phyloP scores from a whole-genome alignment of 2,797 vertebrate genomes.

The Paramormyrops hopkinsi region DNA sequence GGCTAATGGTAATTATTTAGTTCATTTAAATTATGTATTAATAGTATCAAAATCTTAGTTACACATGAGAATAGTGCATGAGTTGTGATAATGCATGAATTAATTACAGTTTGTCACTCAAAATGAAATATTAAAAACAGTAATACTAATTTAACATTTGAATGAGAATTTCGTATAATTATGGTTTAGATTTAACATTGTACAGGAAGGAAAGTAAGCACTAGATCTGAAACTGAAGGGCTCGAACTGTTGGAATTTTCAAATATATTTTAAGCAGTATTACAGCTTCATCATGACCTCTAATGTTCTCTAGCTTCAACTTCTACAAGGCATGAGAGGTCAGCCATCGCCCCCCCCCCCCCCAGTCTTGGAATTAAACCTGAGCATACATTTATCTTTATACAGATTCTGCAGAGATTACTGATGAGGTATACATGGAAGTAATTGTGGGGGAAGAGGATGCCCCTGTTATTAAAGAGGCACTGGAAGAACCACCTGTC shows the following conservation, averaged over 20 bases:
- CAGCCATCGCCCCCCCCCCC: background rate
- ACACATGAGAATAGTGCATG: too few relatives aligned
- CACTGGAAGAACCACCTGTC: slow-evolving; percentile 63
- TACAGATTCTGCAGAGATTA: slow-evolving; percentile 73
- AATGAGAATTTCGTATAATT: too few relatives aligned
- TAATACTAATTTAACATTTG: too few relatives aligned
- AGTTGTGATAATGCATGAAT: too few relatives aligned
- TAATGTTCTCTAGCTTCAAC: background rate
- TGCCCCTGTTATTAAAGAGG: slow-evolving; percentile 64
- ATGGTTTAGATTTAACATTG: background rate
- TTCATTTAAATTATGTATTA: too few relatives aligned
- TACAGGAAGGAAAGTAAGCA: background rate
- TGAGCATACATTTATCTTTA: background rate
- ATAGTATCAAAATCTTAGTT: too few relatives aligned
- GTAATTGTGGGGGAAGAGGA: slow-evolving; percentile 81
- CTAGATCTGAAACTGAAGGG: background rate
- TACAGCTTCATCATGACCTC: background rate
- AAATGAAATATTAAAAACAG: background rate
- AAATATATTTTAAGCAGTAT: background rate
- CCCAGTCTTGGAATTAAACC: background rate
- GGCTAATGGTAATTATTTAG: background rate
- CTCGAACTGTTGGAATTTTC: background rate
- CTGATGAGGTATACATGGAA: slow-evolving; percentile 84
- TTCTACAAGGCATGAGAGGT: background rate
- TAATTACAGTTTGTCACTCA: too few relatives aligned